Evolutionary conservation across 2,797 vertebrate genomes (phyloP), one percentile per base, ranked within the genome.

Genomic region (Philypnodon macrostomus): DNA sequence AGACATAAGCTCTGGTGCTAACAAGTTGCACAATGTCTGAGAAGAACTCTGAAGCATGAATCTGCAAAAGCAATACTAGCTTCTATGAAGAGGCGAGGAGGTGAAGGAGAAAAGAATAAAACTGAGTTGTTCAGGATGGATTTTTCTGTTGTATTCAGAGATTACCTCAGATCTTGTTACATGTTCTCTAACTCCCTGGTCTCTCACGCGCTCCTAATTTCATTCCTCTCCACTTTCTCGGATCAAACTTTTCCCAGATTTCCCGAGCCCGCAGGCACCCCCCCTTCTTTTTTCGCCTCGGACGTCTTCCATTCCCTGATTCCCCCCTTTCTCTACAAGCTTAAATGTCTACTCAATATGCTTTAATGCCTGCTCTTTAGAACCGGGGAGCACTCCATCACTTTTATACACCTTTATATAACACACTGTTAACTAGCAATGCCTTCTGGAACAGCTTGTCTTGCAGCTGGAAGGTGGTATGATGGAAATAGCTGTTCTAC

Each of bases 391-490:
- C 84, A 83, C 87, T 91, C 87, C 88, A 91, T 92, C 90, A 91
- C 87, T 89, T 92, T 90, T 89, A 91, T 88, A 89, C 89, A 90
- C 87, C 88, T 91, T 91, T 91, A 92, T 91, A 90, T 91, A 92
- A 92, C 88, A 90, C 88, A 89, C 88, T 88, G 90, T 91, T 91
- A 91, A 92, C 88, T 90, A 90, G 87, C 89, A 87, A 87, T 85
- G 85, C 88, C 89, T 89, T 86, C 86, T 89, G 88, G 89, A 90
- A 84, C 84, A 86, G 88, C 87, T 90, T 89, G 85, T 90, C 87
- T 86, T 88, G 79, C 80, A 84, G 86, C 85, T 90, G 85, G 87
- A 86, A 81, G 82, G 84, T 79, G 80, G 79, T 61, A 81, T 91
- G 89, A 92, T 91, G 89, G 81, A 91, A 87, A 79, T 88, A 88